Evolutionary conservation across 2,113 vertebrate species (phyloP), one percentile per base, ranked within the genome.

Genomic region (Anser brachyrhynchus): DNA sequence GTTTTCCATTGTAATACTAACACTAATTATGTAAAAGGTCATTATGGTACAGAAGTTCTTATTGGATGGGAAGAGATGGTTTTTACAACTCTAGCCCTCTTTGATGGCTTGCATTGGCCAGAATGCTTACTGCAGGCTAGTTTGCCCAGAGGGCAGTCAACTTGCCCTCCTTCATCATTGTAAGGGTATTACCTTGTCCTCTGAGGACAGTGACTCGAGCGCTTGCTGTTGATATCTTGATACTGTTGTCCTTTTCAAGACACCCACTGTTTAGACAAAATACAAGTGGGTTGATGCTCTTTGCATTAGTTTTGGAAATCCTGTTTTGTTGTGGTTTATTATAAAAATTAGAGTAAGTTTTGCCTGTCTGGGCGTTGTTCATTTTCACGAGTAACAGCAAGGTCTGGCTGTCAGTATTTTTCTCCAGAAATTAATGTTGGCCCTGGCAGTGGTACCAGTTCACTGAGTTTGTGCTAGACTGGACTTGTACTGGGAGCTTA

Each of bases 141-240:
- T 57, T 89, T 65, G 28, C 33, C 58, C 75, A 15, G 44, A 72
- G 4, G 33, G 41, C 43, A 23, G 64, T 44, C 52, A n/a, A 14
- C 7, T 65, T 26, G 31, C 10, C 10, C 29, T 1, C 1, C 16
- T 54, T 46, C 0, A 1, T 29, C 13, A 8, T 43, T 49, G 11
- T 13, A 52, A 72, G 28, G 41, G 15, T n/a, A 58, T 2, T 11
- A 21, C 13, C 23, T 29, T 55, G 20, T 35, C 33, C 54, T 58
- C 26, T 35, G 39, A 84, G 65, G 22, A 61, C 39, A 65, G 31
- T 19, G 58, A 74, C 35, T 31, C 64, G 20, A 71, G 25, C 4
- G 61, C n/a, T 28, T 62, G 10, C 39, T 76, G 13, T 35, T 14
- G 12, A 0, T 4, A 23, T 54, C 49, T n/a, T 33, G 26, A 35